Conservation (phyloP, 2,113 vertebrate genomes). For the Prietella phreatophila region DNA sequence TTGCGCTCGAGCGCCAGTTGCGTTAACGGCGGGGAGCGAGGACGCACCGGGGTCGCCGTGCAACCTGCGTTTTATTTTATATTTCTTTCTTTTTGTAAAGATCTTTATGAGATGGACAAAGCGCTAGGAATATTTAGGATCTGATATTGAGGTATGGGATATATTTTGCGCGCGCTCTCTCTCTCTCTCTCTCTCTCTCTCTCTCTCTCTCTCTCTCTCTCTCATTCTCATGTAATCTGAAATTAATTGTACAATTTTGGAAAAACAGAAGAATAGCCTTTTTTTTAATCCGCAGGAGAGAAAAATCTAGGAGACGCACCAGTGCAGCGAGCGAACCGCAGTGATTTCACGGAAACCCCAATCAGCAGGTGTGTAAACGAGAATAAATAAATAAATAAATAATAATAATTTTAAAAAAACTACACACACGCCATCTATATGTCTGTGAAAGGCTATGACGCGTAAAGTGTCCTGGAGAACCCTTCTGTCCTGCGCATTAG, state of each 20-base stretch:
- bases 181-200: not conserved
- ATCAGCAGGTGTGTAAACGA: conserved; percentile 49
- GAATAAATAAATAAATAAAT: too few species aligned
- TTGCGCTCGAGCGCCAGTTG: conserved; percentile 61
- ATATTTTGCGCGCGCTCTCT: not conserved
- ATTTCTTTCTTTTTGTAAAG: not conserved
- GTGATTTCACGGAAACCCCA: conserved; percentile 43
- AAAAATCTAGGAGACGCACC: not conserved
- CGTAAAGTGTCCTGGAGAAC: not conserved
- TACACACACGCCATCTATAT: not conserved
- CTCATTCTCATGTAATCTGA: not conserved
- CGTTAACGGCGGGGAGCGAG: conserved; percentile 1
- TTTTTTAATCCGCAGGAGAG: not conserved
- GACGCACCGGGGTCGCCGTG: not conserved
- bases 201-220: not conserved
- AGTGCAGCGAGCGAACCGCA: conserved; percentile 14
- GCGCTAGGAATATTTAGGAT: too few species aligned
- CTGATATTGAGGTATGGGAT: conserved; percentile 1
- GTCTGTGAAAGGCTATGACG: too few species aligned
- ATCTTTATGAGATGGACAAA: not conserved
- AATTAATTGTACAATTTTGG: not conserved
- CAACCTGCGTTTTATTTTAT: not conserved
- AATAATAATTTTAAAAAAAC: not conserved
- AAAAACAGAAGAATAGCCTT: not conserved
- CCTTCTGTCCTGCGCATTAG: not conserved